A percentile compares a stretch with the other conserved stretches of the same genome.
phyloP scores from a whole-genome alignment of 2,797 vertebrate species.

The Chaunax sp. region DNA sequence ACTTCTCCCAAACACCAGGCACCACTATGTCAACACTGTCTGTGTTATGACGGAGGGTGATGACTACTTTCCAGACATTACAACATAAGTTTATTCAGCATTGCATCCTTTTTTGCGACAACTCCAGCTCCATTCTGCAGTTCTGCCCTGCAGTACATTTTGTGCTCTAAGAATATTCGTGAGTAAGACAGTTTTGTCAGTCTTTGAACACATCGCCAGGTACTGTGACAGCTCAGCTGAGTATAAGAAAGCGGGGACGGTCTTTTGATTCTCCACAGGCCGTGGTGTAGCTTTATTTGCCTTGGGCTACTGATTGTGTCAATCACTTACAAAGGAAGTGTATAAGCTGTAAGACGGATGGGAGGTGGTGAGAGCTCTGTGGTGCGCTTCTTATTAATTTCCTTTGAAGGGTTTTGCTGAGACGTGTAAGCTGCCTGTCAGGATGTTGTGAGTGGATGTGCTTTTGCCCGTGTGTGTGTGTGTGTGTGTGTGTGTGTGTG shows the following conservation, averaged over 20 bases:
- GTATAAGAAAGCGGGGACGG: conserved; percentile 12
- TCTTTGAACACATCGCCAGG: conserved; percentile 42
- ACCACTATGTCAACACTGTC: no score
- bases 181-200: conserved; percentile 44
- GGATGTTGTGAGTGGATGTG: conserved; percentile 17
- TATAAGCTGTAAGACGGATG: conserved; percentile 36
- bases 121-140: conserved; percentile 1
- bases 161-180: conserved; percentile 22
- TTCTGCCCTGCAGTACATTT: conserved; percentile 6
- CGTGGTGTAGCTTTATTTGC: conserved; percentile 27
- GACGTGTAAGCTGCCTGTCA: conserved; percentile 54
- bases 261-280: conserved; percentile 37
- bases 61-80: background rate
- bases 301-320: conserved; percentile 50
- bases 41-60: no score
- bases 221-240: conserved; percentile 24
- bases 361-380: conserved; percentile 34
- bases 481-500: background rate
- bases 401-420: conserved; percentile 60
- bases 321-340: conserved; percentile 49
- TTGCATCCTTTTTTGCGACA: background rate
- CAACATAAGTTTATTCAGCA: background rate
- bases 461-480: no score
- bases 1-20: no score
- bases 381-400: conserved; percentile 52